Evolutionary conservation across 2,888 invertebrate species (phyloP), one percentile per base, ranked within the genome.

Genomic region (Silvanus unidentatus): DNA sequence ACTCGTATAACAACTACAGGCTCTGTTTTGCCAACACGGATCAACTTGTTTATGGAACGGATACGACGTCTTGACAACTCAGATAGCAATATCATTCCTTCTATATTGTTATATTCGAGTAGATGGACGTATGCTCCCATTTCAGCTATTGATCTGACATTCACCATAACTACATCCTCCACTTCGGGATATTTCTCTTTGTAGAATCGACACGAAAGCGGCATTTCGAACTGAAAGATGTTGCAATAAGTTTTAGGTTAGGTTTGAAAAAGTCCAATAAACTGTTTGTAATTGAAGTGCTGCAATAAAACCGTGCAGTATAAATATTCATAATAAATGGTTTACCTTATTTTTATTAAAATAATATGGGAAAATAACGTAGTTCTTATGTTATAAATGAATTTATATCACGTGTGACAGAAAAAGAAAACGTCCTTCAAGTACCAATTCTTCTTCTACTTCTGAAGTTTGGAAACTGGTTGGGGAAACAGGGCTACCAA

Each of bases 111-210:
- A 71, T 99, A 99, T 74, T 99, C 99, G 53, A 98, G 75, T 49
- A 99, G 76, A 71, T 95, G 92, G 11, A 99, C 99, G 72, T 99
- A 99, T 1, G 98, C 99, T 48, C 99, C 99, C 98, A 99, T 99
- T 77, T 99, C 98, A 12, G 97, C 98, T 64, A 99, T 99, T 53
- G 94, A 88, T 36, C 94, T 80, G 2, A 99, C 98, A 69, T 96
- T 99, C 16, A 97, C 98, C 96, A 98, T 96, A 38, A 99, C 99
- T 39, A 99, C 97, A 83, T 99, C 99, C 64, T 99, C 99, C 48
- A 97, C 85, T 70, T 98, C 98, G 1, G 99, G 99, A 75, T 95
- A 98, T 66, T 88, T 92, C 73, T 96, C 91, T 69, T 90, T 87
- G 71, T 99, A 99, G 80, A 92, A 99, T 68, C 99, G 82, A 82